Conservation (phyloP, 2,113 vertebrate species). For the Myxocyprinus asiaticus region DNA sequence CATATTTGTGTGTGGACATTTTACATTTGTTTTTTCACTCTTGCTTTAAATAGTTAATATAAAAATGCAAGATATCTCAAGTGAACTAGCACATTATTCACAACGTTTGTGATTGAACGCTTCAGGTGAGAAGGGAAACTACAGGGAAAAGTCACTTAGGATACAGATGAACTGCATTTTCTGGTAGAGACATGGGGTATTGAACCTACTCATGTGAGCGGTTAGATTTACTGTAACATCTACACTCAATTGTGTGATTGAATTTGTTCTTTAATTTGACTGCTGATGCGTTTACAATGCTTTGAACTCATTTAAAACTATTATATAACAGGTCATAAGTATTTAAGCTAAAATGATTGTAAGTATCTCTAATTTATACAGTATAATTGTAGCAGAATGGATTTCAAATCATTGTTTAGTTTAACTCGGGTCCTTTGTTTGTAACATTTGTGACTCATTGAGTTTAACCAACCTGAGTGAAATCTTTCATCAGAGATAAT, state of each 20-base stretch:
- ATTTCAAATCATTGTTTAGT: constrained; percentile 1
- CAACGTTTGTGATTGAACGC: constrained; percentile 5
- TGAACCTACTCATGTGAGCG: not conserved
- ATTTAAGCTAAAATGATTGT: no score
- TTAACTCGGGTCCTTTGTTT: no score
- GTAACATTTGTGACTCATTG: not conserved
- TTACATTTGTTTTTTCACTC: no score
- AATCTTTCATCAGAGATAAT: not conserved
- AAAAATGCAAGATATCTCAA: not conserved
- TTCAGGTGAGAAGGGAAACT: not conserved
- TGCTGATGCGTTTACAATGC: not conserved
- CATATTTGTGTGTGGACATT: not conserved
- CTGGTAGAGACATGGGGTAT: not conserved
- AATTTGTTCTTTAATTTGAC: not conserved
- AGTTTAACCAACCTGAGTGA: not conserved
- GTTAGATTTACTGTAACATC: not conserved
- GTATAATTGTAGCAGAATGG: not conserved
- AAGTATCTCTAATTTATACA: no score
- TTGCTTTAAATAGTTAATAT: no score
- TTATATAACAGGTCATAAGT: no score
- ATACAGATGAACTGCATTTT: not conserved
- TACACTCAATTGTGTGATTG: not conserved
- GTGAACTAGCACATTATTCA: constrained; percentile 13
- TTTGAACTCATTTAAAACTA: not conserved
- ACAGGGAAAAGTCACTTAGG: not conserved